Conservation (phyloP, 2,888 invertebrate genomes). For the Lapara coniferarum region DNA sequence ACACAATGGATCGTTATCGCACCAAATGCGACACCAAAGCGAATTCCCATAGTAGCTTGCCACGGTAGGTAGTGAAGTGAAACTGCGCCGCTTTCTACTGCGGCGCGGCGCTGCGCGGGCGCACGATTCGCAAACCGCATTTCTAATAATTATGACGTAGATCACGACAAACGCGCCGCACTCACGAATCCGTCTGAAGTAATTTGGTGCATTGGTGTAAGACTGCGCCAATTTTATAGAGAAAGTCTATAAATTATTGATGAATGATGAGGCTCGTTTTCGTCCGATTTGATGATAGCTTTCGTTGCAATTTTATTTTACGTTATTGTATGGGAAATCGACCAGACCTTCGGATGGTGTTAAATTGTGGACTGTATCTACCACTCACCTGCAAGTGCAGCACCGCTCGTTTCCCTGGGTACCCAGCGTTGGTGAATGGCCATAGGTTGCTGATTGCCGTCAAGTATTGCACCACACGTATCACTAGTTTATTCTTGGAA, state of each 20-base stretch:
- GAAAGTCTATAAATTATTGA: not conserved
- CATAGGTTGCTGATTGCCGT: no score
- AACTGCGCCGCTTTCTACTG: constrained; percentile 60
- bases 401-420: no score
- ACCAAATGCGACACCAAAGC: constrained; percentile 7
- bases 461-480: no score
- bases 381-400: no score
- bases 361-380: no score
- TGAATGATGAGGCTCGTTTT: not conserved
- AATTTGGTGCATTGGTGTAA: not conserved
- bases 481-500: no score
- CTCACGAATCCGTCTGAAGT: not conserved
- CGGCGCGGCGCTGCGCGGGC: constrained; percentile 31
- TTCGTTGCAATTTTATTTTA: no score
- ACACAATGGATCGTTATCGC: constrained; percentile 18
- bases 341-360: no score
- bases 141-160: constrained; percentile 60
- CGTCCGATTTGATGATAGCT: no score
- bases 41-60: constrained; percentile 1
- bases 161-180: constrained; percentile 47
- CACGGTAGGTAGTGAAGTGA: constrained; percentile 43
- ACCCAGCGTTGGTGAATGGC: no score
- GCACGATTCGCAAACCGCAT: constrained; percentile 60
- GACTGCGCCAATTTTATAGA: not conserved
- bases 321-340: no score